Evolutionary conservation across 2,797 vertebrate species (phyloP), one percentile per base, ranked within the genome.

Genomic region (Erethizon dorsatum): DNA sequence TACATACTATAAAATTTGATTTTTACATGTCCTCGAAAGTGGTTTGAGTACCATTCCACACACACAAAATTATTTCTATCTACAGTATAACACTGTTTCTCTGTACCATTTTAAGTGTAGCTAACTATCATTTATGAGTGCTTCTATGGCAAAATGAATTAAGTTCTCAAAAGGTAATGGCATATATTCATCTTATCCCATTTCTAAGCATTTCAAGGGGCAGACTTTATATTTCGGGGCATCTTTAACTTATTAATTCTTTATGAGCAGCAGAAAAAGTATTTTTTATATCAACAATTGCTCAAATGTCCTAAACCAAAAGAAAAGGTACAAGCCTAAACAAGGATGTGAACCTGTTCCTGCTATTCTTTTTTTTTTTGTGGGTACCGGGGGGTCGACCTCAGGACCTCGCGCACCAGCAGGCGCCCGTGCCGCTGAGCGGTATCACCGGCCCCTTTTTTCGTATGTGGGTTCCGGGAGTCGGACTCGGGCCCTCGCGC

Each of bases 291-390:
- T 95, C 45, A 61, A 52, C 2, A 52, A 85, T 50, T 59, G 15
- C 37, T 90, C 63, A 78, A 86, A 45, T 57, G n/a, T 67, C 89
- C 61, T 83, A 86, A 95, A 95, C 4, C 52, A 47, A 83, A 85
- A 80, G 65, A 89, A 89, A 89, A 89, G 54, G 24, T 18, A 94
- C 9, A 57, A 88, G 78, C 9, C 15, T 52, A 80, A 52, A 79
- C 2, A 90, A 65, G 47, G 56, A 12, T 87, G 14, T 69, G 67
- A 90, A 77, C n/a, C 47, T 77, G 31, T 83, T 84, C 15, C 26
- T 90, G 20, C 20, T 56, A 56, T 84, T 71, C 47, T 45, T 31
- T 41, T 41, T 41, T 41, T 41, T 41, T 41, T 41, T 41, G 37
- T 41, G 37, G 37, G 37, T 41, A 41, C 37, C 2, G 37, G 37